Base-by-base conservation (phyloP, 2,888 invertebrate genomes). In the Lagria hirta region DNA sequence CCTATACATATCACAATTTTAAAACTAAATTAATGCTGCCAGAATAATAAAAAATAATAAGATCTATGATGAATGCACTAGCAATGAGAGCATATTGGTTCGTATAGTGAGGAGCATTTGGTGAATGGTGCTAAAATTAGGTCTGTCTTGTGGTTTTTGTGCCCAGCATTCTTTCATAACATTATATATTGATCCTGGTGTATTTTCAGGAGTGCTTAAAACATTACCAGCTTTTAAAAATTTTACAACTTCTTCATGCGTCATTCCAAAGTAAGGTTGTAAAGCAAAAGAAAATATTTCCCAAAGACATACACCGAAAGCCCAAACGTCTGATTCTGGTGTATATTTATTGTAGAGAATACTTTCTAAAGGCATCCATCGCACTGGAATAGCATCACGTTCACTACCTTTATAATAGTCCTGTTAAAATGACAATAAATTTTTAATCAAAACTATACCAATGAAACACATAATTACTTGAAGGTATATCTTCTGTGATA, bases 341-440 rank as follows among this genome's bases (percentile, higher is more conserved):
- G 96, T 95, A 72, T 95, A 97, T 70, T 94, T 94, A 72, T 95
- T 96, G 69, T 94, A 95, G 36, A 96, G 76, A 69, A 97, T 95
- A 71, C 95, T 91, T 72, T 97, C 96, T 47, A 95, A 75, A 12
- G 96, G 96, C 95, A 97, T 96, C 97, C 97, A 97, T 68, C 97
- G 80, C 13, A 97, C 93, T 18, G 96, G 96, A 58, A 97, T 94
- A 8, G 95, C 95, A 72, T 94, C 94, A 67, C 92, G 88, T 64
- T 94, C 93, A 69, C 92, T 87, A 6, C 96, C 96, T 71, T 94
- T 93, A 70, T 95, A 96, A 69, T 95, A 95, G 70, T 94, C 93
- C 75, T 67, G 41, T 17, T 54, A 43, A 34, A 41, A 37, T 38
- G 10, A 20, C 15, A 21, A 27, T 24, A 35, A 30, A 15, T 18